A percentile compares a stretch with the other conserved stretches of the same genome.
phyloP scores from a whole-genome alignment of 2,888 invertebrate species.

The Ganaspis brasiliensis region DNA sequence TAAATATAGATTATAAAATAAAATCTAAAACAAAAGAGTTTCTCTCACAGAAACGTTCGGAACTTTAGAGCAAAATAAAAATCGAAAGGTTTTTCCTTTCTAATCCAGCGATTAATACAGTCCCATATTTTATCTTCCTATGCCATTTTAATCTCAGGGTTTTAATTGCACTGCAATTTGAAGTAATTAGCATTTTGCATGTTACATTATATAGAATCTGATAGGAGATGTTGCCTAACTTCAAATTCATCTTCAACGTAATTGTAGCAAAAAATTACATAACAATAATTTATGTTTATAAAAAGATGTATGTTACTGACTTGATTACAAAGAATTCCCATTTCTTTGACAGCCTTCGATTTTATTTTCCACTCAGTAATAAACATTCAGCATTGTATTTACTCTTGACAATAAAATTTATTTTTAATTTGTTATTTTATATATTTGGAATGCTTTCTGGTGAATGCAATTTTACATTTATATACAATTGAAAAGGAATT shows the following conservation, averaged over 20 bases:
- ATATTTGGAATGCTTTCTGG: background rate
- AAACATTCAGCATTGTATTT: background rate
- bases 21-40: background rate
- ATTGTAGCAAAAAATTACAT: constrained; percentile 12
- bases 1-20: too few relatives aligned
- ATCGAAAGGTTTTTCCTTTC: constrained; percentile 14
- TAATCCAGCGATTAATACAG: constrained; percentile 1
- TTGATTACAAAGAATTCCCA: background rate
- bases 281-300: constrained; percentile 34
- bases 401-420: background rate
- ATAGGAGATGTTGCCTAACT: constrained; percentile 35
- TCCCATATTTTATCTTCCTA: constrained; percentile 4
- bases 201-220: constrained; percentile 31
- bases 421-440: background rate
- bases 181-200: constrained; percentile 30
- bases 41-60: background rate
- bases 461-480: too few relatives aligned
- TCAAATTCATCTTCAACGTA: constrained; percentile 38
- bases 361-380: background rate
- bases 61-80: background rate
- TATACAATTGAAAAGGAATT: too few relatives aligned
- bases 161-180: constrained; percentile 34
- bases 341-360: background rate
- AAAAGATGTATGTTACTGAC: constrained; percentile 23
- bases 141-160: constrained; percentile 3